These are phyloP conservation scores for Hydrophis major DNA, from an alignment of 2,797 vertebrate species.

Conservation along the genomic window DNA sequence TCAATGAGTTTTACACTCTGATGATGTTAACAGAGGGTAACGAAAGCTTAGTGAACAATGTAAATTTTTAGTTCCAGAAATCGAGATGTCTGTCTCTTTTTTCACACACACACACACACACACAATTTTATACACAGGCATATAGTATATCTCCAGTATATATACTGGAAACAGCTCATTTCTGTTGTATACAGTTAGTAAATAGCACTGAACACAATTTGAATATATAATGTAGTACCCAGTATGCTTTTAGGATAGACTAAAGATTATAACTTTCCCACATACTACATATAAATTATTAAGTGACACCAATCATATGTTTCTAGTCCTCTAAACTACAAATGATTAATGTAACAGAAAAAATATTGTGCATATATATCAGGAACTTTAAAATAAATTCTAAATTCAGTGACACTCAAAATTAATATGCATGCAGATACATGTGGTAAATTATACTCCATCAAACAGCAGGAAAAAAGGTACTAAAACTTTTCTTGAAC, in stretches of 20 bases:
- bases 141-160: no score
- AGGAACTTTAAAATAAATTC: constrained; percentile 44
- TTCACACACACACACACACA: no score
- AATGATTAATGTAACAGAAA: constrained; percentile 22
- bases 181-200: background rate
- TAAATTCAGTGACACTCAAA: constrained; percentile 53
- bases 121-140: no score
- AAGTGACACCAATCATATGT: background rate
- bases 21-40: no score
- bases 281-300: background rate
- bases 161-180: background rate
- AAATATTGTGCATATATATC: constrained; percentile 22
- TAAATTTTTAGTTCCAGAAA: no score
- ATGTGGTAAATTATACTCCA: constrained; percentile 54
- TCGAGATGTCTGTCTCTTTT: no score
- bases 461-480: constrained; percentile 57
- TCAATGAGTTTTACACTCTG: no score
- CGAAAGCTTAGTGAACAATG: no score
- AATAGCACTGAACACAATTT: background rate
- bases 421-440: constrained; percentile 51
- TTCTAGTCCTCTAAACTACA: constrained; percentile 14
- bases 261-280: background rate
- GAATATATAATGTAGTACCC: background rate
- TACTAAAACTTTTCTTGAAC: constrained; percentile 44
- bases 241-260: background rate